A percentile compares a stretch with the other conserved stretches of the same genome.
Evolutionary conservation across 2,797 vertebrate species (phyloP).

Genomic region (Atherinosoma microstoma): DNA sequence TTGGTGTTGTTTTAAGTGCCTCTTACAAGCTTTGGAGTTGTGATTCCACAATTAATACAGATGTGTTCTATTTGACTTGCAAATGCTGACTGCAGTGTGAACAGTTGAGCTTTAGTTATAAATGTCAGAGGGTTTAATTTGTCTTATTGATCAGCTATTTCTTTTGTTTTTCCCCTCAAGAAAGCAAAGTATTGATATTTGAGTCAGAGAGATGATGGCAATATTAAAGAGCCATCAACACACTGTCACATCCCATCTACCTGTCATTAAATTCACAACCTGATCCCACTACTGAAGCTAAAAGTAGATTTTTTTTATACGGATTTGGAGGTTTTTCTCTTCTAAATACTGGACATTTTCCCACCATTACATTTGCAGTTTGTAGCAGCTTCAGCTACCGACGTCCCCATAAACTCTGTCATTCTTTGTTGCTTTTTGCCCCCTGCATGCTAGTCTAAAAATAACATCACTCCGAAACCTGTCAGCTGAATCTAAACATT

Average conservation of each 20-base stretch:
- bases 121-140: not conserved
- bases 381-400: not conserved
- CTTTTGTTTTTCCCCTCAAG: not conserved
- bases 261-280: not conserved
- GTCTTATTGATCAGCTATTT: not conserved
- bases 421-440: not conserved
- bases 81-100: slow-evolving; percentile 7
- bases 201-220: not conserved
- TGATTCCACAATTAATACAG: not conserved
- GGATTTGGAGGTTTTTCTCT: not conserved
- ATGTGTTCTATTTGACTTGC: not conserved
- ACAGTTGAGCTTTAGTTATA: not conserved
- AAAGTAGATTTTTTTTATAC: not conserved
- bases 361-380: not conserved
- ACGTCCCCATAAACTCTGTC: not conserved
- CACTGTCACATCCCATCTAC: not conserved
- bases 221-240: not conserved
- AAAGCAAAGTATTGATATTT: not conserved
- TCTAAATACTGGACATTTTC: not conserved
- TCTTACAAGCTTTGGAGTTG: not conserved
- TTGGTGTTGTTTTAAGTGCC: not conserved
- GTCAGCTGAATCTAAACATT: not conserved
- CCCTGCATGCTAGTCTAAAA: not conserved
- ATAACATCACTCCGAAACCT: not conserved
- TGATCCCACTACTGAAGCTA: not conserved